Evolutionary conservation across 2,797 vertebrate genomes (phyloP).

Genomic region (Cyclura pinguis): DNA sequence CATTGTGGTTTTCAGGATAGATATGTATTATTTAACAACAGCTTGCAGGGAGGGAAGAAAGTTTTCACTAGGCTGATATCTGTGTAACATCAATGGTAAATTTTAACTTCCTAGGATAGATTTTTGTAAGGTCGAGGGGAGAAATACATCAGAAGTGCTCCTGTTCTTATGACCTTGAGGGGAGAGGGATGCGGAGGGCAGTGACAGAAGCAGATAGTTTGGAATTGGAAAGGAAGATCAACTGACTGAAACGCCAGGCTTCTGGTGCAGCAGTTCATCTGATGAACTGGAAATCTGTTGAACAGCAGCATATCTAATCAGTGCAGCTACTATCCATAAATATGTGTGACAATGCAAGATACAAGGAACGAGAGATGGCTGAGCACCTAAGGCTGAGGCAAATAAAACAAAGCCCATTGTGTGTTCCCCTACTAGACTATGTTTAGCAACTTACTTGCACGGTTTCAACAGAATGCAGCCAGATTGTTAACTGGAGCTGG

Average conservation of each 20-base stretch:
- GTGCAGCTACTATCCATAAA: background rate
- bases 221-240: constrained; percentile 10
- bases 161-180: background rate
- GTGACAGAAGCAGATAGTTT: background rate
- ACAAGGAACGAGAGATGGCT: background rate
- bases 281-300: constrained; percentile 3
- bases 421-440: too few species aligned
- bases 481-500: too few species aligned
- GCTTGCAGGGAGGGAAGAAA: background rate
- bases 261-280: background rate
- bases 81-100: background rate
- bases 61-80: background rate
- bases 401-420: background rate
- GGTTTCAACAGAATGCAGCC: too few species aligned
- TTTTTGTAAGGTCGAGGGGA: background rate
- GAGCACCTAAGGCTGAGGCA: too few species aligned
- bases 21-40: constrained; percentile 40
- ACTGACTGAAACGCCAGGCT: background rate
- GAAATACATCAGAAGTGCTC: constrained; percentile 11
- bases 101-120: constrained; percentile 3
- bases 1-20: constrained; percentile 31
- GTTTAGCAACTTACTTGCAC: too few species aligned
- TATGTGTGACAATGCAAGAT: constrained; percentile 4
- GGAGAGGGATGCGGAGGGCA: background rate
- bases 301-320: background rate